Percentiles rank a stretch among this genome's conserved stretches.
phyloP scores from a whole-genome alignment of 2,113 vertebrate species.

The Leucopsar rothschildi region DNA sequence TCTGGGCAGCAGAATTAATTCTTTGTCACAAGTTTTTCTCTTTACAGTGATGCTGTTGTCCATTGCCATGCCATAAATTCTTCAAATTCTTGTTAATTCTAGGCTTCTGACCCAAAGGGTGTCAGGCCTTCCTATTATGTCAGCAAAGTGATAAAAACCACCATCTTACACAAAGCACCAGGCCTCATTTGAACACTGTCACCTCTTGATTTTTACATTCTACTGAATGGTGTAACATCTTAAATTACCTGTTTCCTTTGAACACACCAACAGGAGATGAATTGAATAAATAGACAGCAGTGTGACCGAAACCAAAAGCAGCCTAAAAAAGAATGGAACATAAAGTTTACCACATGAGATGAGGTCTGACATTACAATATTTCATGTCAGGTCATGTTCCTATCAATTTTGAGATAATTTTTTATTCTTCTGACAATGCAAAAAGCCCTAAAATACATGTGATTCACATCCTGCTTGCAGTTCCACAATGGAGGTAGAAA shows the following conservation, averaged over 20 bases:
- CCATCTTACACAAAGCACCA: background rate
- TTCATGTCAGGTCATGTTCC: background rate
- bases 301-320: constrained; percentile 76
- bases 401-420: background rate
- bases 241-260: constrained; percentile 78
- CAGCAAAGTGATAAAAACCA: background rate
- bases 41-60: background rate
- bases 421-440: background rate
- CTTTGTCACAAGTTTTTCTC: background rate
- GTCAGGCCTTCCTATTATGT: background rate
- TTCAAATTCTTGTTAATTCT: background rate
- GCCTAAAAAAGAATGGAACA: constrained; percentile 63
- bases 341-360: background rate
- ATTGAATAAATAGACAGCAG: constrained; percentile 81
- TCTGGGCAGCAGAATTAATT: background rate
- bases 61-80: background rate
- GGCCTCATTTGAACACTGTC: background rate
- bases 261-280: constrained; percentile 77
- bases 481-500: background rate
- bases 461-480: background rate
- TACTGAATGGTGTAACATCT: background rate
- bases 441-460: background rate
- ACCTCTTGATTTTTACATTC: background rate
- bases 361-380: background rate
- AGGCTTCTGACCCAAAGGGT: background rate